A percentile compares a stretch with the other conserved stretches of the same genome.
Conservation (phyloP, 2,888 invertebrate species). For the Nineta flava region DNA sequence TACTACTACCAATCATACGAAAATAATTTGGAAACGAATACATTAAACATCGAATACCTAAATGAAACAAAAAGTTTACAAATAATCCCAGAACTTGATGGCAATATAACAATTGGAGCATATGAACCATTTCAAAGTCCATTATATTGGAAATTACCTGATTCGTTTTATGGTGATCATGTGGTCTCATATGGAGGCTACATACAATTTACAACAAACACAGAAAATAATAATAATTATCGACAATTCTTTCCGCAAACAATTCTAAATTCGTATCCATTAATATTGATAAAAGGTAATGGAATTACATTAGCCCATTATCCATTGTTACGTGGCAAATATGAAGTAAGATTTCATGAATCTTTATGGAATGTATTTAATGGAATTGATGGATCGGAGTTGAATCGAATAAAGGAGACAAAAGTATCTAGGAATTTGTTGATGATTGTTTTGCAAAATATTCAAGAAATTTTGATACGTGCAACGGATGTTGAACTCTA, state of each 20-base stretch:
- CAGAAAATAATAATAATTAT: constrained; percentile 36
- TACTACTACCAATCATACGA: neutral
- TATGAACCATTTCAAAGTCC: constrained; percentile 43
- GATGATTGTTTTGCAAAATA: constrained; percentile 83
- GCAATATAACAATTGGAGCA: constrained; percentile 35
- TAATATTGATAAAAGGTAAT: constrained; percentile 66
- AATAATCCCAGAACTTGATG: constrained; percentile 41
- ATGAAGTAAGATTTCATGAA: constrained; percentile 53
- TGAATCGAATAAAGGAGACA: constrained; percentile 25
- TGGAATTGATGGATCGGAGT: constrained; percentile 26
- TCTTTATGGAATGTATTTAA: constrained; percentile 56
- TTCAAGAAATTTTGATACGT: constrained; percentile 64
- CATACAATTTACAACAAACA: constrained; percentile 59
- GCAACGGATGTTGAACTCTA: constrained; percentile 46
- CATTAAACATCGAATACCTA: constrained; percentile 26
- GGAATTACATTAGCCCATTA: constrained; percentile 56
- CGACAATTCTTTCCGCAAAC: constrained; percentile 21
- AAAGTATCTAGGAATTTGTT: constrained; percentile 58
- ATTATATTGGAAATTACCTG: constrained; percentile 70
- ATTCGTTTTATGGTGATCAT: constrained; percentile 70
- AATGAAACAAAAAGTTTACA: constrained; percentile 40
- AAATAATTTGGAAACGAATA: neutral
- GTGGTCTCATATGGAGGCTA: constrained; percentile 84
- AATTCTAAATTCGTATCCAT: constrained; percentile 48
- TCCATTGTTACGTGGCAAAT: constrained; percentile 28